These are phyloP conservation scores for Crotalus tigris DNA, from an alignment of 2,113 vertebrate genomes.

Conservation along the genomic window DNA sequence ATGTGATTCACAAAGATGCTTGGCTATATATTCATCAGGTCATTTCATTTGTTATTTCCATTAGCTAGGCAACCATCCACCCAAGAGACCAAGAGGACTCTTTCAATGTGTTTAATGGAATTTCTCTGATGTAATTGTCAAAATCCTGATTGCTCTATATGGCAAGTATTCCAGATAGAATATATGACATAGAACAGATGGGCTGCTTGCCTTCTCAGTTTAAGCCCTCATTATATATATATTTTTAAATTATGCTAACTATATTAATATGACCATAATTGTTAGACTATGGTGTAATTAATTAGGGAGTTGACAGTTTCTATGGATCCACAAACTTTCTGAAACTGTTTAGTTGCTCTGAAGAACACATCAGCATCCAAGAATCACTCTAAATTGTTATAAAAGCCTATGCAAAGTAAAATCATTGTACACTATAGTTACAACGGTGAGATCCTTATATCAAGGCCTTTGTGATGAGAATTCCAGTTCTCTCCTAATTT, in stretches of 20 bases:
- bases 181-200: neutral
- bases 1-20: neutral
- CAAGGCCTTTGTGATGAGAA: neutral
- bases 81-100: neutral
- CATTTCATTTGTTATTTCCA: conserved; percentile 28
- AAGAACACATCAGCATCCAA: neutral
- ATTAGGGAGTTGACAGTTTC: neutral
- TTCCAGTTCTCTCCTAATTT: neutral
- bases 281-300: neutral
- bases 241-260: neutral
- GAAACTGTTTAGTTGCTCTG: neutral
- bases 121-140: neutral
- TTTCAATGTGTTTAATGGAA: conserved; percentile 11
- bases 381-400: neutral
- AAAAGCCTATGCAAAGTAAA: neutral
- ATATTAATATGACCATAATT: neutral
- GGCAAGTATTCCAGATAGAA: conserved; percentile 12
- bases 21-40: neutral
- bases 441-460: neutral
- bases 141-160: neutral
- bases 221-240: neutral
- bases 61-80: conserved; percentile 22
- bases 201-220: conserved; percentile 3
- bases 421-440: neutral
- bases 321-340: neutral